These are phyloP conservation scores for Aplochiton taeniatus DNA, from an alignment of 2,797 vertebrate genomes.

Conservation along the genomic window DNA sequence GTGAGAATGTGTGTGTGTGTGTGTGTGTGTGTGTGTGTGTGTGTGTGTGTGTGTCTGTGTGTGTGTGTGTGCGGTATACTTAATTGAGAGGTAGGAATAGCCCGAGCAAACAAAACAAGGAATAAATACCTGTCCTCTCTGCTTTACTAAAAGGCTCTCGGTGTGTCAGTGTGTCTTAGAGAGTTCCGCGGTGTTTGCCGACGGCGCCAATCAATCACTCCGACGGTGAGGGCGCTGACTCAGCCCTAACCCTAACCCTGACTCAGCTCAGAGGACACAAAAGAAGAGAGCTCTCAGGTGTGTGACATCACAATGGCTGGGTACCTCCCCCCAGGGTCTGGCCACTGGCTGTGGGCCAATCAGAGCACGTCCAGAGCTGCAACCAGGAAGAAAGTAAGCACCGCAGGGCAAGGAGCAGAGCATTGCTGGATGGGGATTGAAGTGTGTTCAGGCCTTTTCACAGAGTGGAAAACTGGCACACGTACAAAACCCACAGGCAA, in stretches of 20 bases:
- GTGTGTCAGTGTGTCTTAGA: neutral
- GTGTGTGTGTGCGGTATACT: neutral
- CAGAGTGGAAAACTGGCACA: conserved; percentile 13
- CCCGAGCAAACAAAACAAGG: conserved; percentile 53
- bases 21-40: conserved; percentile 3
- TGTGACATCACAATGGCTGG: conserved; percentile 63
- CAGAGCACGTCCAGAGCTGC: conserved; percentile 12
- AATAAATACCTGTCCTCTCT: conserved; percentile 22
- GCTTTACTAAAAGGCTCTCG: conserved; percentile 56
- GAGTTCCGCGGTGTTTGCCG: conserved; percentile 39
- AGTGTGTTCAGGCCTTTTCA: conserved; percentile 43
- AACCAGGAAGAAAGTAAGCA: conserved; percentile 27
- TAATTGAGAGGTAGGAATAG: conserved; percentile 60
- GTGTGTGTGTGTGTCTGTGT: neutral
- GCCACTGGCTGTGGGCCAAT: conserved; percentile 66
- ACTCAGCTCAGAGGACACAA: conserved; percentile 53
- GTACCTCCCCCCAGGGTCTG: conserved; percentile 54
- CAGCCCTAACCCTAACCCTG: no score
- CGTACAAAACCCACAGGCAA: conserved; percentile 4
- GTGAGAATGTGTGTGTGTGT: neutral
- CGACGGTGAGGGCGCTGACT: conserved; percentile 43
- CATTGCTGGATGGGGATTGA: conserved; percentile 66
- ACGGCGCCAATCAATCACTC: conserved; percentile 55
- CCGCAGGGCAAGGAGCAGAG: conserved; percentile 49
- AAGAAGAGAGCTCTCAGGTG: conserved; percentile 54